Conservation (phyloP, 2,797 vertebrate genomes). For the Muscicapa striata region DNA sequence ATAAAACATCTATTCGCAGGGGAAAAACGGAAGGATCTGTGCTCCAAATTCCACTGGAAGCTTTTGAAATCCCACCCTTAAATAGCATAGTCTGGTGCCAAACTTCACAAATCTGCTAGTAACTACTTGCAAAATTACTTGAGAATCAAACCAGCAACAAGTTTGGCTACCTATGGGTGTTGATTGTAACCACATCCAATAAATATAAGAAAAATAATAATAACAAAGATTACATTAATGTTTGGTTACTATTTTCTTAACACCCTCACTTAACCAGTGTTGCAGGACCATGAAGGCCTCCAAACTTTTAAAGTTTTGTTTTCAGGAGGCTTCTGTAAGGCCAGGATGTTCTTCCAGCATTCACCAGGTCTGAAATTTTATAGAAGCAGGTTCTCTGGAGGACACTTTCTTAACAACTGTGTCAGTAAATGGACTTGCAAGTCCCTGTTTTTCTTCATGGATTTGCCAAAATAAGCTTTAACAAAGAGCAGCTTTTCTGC, state of each 20-base stretch:
- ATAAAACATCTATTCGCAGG: neutral
- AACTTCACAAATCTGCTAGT: constrained; percentile 17
- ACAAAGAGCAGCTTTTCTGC: constrained; percentile 33
- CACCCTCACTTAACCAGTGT: neutral
- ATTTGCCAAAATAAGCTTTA: constrained; percentile 32
- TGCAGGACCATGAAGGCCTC: neutral
- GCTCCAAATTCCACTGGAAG: neutral
- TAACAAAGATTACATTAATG: neutral
- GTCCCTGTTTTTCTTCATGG: neutral
- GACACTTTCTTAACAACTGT: neutral
- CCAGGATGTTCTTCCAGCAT: neutral
- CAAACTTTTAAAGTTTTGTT: neutral
- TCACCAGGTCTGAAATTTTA: neutral
- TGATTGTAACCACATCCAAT: neutral
- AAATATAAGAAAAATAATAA: constrained; percentile 7
- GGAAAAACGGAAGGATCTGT: neutral
- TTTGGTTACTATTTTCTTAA: neutral
- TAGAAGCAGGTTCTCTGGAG: neutral
- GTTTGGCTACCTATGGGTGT: neutral
- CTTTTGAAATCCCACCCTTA: constrained; percentile 25
- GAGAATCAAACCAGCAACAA: constrained; percentile 25
- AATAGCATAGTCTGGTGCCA: neutral
- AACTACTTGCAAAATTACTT: neutral
- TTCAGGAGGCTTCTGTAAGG: neutral
- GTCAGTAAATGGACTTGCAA: neutral